Percentiles rank a stretch among this genome's conserved stretches.
Evolutionary conservation across 1,140 invertebrate species (phyloP).

Genomic region (Philopotamus ludificatus): DNA sequence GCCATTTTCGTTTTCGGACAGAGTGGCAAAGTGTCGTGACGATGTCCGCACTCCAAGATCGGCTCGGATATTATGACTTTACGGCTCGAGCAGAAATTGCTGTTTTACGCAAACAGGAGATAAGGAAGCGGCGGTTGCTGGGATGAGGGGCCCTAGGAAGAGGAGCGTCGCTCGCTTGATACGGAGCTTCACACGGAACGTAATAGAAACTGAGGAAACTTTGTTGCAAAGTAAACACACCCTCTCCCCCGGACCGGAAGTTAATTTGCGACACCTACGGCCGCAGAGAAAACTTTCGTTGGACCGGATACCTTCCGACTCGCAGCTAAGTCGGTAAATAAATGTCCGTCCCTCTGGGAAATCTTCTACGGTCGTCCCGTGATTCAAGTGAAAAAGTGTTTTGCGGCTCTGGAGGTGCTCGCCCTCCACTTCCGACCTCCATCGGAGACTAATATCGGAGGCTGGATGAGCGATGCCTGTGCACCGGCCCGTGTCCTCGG

Average conservation of each 20-base stretch:
- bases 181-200: not conserved
- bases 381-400: slow-evolving; percentile 37
- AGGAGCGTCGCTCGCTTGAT: not conserved
- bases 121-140: too few species aligned
- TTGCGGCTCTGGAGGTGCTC: slow-evolving; percentile 19
- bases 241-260: slow-evolving; percentile 20
- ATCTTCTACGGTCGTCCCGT: slow-evolving; percentile 35
- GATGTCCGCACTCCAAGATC: not conserved
- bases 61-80: slow-evolving; percentile 3
- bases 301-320: slow-evolving; percentile 6
- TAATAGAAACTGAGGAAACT: slow-evolving; percentile 12
- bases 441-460: slow-evolving; percentile 15
- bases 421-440: not conserved
- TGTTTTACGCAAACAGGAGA: slow-evolving; percentile 10
- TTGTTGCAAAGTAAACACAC: slow-evolving; percentile 9
- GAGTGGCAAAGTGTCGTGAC: not conserved
- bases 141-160: too few species aligned
- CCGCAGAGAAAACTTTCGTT: slow-evolving; percentile 15
- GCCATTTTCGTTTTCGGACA: too few species aligned
- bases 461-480: slow-evolving; percentile 13
- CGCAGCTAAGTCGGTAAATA: slow-evolving; percentile 33
- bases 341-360: slow-evolving; percentile 37
- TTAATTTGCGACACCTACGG: slow-evolving; percentile 41
- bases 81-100: not conserved
- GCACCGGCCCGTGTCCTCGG: slow-evolving; percentile 15